These are phyloP conservation scores for Scaptomyza graminum DNA, from an alignment of 1,140 invertebrate genomes.

Conservation along the genomic window DNA sequence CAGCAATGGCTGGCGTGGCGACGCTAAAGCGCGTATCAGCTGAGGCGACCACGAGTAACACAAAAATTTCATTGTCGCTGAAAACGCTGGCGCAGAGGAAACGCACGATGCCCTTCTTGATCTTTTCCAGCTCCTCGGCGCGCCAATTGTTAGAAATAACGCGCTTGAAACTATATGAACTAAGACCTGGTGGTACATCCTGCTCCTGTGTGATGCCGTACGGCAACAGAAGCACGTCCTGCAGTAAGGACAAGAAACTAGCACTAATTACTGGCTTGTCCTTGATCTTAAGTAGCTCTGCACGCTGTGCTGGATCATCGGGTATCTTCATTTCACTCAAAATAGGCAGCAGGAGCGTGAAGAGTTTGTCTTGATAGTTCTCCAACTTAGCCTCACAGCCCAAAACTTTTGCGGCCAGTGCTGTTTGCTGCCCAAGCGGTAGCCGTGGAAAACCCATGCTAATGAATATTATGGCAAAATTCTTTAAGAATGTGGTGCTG, in stretches of 20 bases:
- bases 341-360: conserved; percentile 92
- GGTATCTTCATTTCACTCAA: conserved; percentile 89
- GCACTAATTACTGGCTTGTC: conserved; percentile 84
- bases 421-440: conserved; percentile 89
- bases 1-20: conserved; percentile 80
- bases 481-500: conserved; percentile 87
- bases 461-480: conserved; percentile 97
- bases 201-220: conserved; percentile 84
- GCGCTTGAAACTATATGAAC: conserved; percentile 91
- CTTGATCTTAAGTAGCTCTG: conserved; percentile 86
- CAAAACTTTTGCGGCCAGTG: conserved; percentile 90
- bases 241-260: conserved; percentile 90
- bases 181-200: conserved; percentile 90
- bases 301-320: conserved; percentile 86
- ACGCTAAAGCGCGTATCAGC: conserved; percentile 90
- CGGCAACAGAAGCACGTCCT: conserved; percentile 93
- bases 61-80: conserved; percentile 89
- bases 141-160: conserved; percentile 89
- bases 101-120: conserved; percentile 92
- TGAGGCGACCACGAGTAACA: conserved; percentile 92
- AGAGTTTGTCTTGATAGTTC: conserved; percentile 93
- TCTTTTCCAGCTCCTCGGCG: conserved; percentile 93
- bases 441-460: conserved; percentile 95
- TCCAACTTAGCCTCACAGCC: conserved; percentile 92
- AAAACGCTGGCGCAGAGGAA: conserved; percentile 92